phyloP scores from a whole-genome alignment of 2,888 invertebrate species.

The Allophyes oxyacanthae region DNA sequence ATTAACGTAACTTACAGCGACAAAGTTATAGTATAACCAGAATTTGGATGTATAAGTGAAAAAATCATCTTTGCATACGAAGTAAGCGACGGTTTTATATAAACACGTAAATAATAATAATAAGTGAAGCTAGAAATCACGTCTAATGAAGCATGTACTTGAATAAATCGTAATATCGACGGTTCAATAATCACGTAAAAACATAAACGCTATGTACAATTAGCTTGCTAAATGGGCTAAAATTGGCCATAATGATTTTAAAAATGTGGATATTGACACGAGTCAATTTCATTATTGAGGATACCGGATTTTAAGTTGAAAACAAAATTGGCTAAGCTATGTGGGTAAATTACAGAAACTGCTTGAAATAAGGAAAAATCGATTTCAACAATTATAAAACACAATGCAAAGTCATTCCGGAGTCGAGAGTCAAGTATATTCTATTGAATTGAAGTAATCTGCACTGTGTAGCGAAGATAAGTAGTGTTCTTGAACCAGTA shows the following conservation, averaged over 20 bases:
- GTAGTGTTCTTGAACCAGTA: constrained; percentile 4
- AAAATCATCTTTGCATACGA: constrained; percentile 25
- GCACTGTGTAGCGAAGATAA: constrained; percentile 10
- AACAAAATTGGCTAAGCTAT: constrained; percentile 18
- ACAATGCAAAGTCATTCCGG: constrained; percentile 49
- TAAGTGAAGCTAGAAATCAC: constrained; percentile 43
- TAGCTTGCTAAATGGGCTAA: constrained; percentile 31
- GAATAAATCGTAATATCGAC: constrained; percentile 26
- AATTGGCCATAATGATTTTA: constrained; percentile 36
- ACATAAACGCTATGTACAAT: constrained; percentile 35
- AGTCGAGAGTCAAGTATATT: constrained; percentile 15
- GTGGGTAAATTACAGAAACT: not conserved
- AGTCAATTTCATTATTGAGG: constrained; percentile 43
- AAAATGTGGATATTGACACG: constrained; percentile 27
- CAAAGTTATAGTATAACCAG: constrained; percentile 29
- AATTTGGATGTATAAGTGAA: constrained; percentile 32
- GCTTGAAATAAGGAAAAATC: constrained; percentile 28
- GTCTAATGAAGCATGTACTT: constrained; percentile 45
- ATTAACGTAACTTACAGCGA: constrained; percentile 29
- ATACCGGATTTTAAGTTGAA: constrained; percentile 42
- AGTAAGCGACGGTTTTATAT: constrained; percentile 32
- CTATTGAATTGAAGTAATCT: constrained; percentile 8
- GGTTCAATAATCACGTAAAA: constrained; percentile 43
- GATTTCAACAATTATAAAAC: constrained; percentile 6
- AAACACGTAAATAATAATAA: constrained; percentile 32